Evolutionary conservation across 2,113 vertebrate genomes (phyloP), one percentile per base, ranked within the genome.

Genomic region (Takifugu bimaculatus): DNA sequence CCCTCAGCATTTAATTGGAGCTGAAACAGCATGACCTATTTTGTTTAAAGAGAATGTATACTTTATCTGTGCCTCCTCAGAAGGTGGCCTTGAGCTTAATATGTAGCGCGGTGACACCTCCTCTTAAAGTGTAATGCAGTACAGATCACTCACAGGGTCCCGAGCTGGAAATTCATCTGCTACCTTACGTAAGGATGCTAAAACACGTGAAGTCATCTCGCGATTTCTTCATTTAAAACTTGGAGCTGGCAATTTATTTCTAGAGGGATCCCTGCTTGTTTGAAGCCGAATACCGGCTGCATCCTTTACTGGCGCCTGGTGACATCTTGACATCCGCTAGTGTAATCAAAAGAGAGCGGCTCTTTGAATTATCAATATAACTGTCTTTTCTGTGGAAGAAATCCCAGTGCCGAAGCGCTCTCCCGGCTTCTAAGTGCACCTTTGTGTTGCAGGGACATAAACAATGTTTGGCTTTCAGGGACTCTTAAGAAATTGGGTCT

Each of bases 1-100:
- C 35, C 6, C 68, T 50, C 63, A 5, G 65, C 71, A 57, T 90
- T 88, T 89, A 89, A 90, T 90, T 90, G 85, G 85, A 88, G 86
- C 89, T 87, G 85, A 88, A 91, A 87, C 87, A 84, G 80, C 88
- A 78, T 90, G 90, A 90, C 90, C 90, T 87, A 90, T 90, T 91
- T 91, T 87, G 85, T 90, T 78, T 85, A 79, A 57, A 78, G 77
- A 78, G 57, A 85, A 85, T 79, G 63, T 88, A 79, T 74, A 84
- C 74, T 83, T 81, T 83, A 63, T 87, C 70, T 77, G 79, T 48
- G 70, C 79, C 75, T 83, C 78, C 78, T 87, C 72, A 75, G 71
- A 80, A 86, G 79, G 81, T 83, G 86, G 88, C 84, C 88, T 83
- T 89, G 82, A 90, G 87, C 87, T 88, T 63, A 57, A 72, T 79